phyloP scores from a whole-genome alignment of 2,797 vertebrate species.

The Eulemur rubriventer region DNA sequence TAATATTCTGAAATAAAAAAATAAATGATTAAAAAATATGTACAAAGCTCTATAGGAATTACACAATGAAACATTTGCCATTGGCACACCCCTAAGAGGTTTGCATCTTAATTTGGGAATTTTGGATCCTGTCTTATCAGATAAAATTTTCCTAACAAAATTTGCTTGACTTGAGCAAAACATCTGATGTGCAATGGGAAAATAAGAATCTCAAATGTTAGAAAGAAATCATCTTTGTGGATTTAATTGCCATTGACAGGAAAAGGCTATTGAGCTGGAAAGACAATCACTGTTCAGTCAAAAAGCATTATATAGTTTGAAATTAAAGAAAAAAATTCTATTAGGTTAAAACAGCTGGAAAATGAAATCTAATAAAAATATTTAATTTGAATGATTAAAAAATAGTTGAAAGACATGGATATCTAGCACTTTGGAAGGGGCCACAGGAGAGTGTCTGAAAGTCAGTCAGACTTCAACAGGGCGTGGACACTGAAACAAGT shows the following conservation, averaged over 20 bases:
- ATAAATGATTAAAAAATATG: too few relatives aligned
- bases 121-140: constrained; percentile 40
- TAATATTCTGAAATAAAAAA: too few relatives aligned
- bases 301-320: constrained; percentile 67
- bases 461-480: not conserved
- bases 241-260: constrained; percentile 75
- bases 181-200: constrained; percentile 38
- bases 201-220: constrained; percentile 61
- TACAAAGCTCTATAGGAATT: not conserved
- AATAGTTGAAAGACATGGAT: not conserved
- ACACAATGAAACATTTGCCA: not conserved
- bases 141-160: constrained; percentile 63
- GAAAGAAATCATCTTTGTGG: constrained; percentile 64
- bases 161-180: constrained; percentile 60
- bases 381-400: constrained; percentile 71
- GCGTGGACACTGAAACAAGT: not conserved
- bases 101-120: constrained; percentile 29
- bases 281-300: constrained; percentile 69
- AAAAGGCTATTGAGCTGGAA: constrained; percentile 65
- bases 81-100: not conserved
- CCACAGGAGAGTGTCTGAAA: not conserved
- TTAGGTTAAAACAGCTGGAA: constrained; percentile 76
- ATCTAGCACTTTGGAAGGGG: not conserved
- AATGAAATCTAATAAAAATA: constrained; percentile 78
- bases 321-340: constrained; percentile 76